Evolutionary conservation across 2,888 invertebrate species (phyloP).

Genomic region (Brenthis daphne): DNA sequence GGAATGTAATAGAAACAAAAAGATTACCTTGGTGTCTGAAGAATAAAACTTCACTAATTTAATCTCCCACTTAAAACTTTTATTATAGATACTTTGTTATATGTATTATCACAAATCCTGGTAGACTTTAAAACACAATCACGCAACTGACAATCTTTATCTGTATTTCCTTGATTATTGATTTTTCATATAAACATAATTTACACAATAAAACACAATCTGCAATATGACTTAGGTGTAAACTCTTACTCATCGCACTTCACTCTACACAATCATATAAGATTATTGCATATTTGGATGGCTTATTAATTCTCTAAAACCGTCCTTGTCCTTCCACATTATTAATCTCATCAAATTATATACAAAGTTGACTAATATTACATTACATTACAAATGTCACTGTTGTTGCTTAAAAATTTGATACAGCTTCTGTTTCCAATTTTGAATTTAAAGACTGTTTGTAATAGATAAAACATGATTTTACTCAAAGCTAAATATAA

Average conservation of each 20-base stretch:
- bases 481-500: conserved; percentile 57
- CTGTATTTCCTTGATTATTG: conserved; percentile 78
- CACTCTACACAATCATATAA: conserved; percentile 77
- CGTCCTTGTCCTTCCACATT: conserved; percentile 68
- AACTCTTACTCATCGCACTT: conserved; percentile 71
- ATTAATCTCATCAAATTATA: conserved; percentile 81
- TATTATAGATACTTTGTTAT: conserved; percentile 85
- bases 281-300: conserved; percentile 81
- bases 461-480: conserved; percentile 60
- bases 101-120: conserved; percentile 89
- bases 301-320: conserved; percentile 76
- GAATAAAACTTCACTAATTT: conserved; percentile 80
- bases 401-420: conserved; percentile 55
- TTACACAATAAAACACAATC: conserved; percentile 81
- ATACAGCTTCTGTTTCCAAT: conserved; percentile 52
- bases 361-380: conserved; percentile 80
- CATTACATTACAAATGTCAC: conserved; percentile 70
- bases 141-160: conserved; percentile 82
- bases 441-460: conserved; percentile 55
- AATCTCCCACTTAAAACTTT: conserved; percentile 83
- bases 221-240: conserved; percentile 78
- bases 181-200: conserved; percentile 81
- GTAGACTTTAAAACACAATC: conserved; percentile 87
- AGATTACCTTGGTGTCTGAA: conserved; percentile 66
- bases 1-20: conserved; percentile 43